Percentiles rank a stretch among this genome's conserved stretches.
Conservation (phyloP, 2,113 vertebrate species). For the Hirundichthys speculiger region DNA sequence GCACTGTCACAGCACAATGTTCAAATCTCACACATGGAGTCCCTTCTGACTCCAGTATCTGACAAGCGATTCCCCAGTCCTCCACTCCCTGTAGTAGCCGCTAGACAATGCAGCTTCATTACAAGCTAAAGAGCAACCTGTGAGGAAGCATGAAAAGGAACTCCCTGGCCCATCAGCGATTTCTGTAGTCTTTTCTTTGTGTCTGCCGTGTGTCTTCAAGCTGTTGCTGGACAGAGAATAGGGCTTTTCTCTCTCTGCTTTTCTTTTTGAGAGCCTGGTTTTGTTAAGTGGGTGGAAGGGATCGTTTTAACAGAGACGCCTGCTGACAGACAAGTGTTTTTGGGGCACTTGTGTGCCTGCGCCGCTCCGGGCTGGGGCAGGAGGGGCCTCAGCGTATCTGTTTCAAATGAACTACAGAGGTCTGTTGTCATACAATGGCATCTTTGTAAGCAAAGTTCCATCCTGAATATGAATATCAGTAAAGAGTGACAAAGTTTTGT, state of each 20-base stretch:
- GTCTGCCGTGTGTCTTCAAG: conserved; percentile 71
- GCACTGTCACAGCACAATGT: conserved; percentile 68
- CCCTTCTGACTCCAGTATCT: conserved; percentile 46
- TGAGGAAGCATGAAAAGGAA: conserved; percentile 61
- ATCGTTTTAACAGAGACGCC: conserved; percentile 72
- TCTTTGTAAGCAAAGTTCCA: conserved; percentile 72
- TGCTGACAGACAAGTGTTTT: conserved; percentile 74
- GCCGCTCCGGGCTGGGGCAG: conserved; percentile 37
- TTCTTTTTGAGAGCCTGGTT: conserved; percentile 68
- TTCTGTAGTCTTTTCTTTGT: conserved; percentile 63
- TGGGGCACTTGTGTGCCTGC: conserved; percentile 67
- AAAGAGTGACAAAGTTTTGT: conserved; percentile 75
- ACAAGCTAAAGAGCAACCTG: conserved; percentile 59
- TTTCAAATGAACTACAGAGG: conserved; percentile 78
- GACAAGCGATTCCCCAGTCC: conserved; percentile 35
- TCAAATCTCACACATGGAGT: conserved; percentile 43
- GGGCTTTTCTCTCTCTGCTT: conserved; percentile 75
- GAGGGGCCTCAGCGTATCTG: conserved; percentile 66
- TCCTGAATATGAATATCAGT: conserved; percentile 70
- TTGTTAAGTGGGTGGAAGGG: conserved; percentile 72
- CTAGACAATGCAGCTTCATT: conserved; percentile 59
- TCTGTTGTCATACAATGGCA: conserved; percentile 77
- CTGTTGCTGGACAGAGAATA: conserved; percentile 75
- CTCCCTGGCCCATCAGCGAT: conserved; percentile 55
- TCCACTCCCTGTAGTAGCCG: conserved; percentile 32